Percentiles rank a stretch among this genome's conserved stretches.
Evolutionary conservation across 2,113 vertebrate species (phyloP).

Genomic region (Gasterosteus aculeatus): DNA sequence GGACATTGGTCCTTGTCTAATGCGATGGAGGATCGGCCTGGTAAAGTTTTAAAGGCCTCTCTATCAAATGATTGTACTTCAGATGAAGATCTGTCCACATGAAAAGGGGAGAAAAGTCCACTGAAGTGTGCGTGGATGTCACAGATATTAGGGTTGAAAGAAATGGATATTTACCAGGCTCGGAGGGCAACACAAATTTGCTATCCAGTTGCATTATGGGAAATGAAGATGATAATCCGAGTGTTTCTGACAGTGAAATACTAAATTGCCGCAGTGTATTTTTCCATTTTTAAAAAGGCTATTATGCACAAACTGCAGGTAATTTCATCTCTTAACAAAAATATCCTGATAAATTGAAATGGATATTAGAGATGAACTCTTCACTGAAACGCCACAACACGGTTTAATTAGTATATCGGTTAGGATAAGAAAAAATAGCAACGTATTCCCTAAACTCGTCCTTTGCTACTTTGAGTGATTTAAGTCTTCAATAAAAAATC

Average conservation of each 20-base stretch:
- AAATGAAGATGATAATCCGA: neutral
- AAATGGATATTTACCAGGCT: neutral
- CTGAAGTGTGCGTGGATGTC: neutral
- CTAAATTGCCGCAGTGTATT: neutral
- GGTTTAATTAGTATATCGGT: neutral
- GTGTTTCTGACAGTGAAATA: neutral
- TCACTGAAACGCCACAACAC: neutral
- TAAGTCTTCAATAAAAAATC: conserved; percentile 16
- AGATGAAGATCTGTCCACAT: neutral
- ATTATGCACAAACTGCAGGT: neutral
- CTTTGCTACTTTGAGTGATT: conserved; percentile 48
- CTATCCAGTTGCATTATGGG: conserved; percentile 6
- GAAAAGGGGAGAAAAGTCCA: neutral
- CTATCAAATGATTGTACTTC: neutral
- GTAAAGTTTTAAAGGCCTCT: neutral
- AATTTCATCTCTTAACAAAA: neutral
- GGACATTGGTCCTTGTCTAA: neutral
- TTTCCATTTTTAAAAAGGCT: neutral
- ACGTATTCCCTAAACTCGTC: conserved; percentile 16
- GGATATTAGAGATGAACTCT: neutral
- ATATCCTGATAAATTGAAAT: neutral
- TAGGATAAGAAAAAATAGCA: conserved; percentile 10
- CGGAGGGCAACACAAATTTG: neutral
- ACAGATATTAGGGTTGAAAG: neutral
- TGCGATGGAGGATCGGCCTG: neutral